Evolutionary conservation across 2,797 vertebrate species (phyloP).

Genomic region (Tragopan temminckii): DNA sequence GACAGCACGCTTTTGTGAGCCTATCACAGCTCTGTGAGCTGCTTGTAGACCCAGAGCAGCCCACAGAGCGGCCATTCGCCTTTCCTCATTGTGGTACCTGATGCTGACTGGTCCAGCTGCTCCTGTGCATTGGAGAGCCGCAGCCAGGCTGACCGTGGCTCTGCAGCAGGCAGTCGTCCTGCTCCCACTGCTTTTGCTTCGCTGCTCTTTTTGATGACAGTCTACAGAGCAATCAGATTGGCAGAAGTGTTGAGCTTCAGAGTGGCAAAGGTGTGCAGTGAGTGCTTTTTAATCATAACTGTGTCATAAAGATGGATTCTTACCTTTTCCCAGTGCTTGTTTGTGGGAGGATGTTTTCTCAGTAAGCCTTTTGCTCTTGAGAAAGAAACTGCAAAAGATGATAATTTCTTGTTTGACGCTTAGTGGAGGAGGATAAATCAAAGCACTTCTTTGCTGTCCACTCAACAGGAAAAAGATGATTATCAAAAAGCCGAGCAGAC

Average conservation of each 20-base stretch:
- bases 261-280: accelerated
- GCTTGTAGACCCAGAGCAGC: accelerated
- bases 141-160: not conserved
- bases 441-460: not conserved
- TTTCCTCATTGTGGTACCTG: accelerated
- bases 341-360: not conserved
- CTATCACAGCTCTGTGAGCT: accelerated
- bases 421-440: not conserved
- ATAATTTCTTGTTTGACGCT: not conserved
- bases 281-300: not conserved
- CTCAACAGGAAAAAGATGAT: not conserved
- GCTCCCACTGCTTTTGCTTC: accelerated
- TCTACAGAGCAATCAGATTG: accelerated
- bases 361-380: not conserved
- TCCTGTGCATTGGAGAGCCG: not conserved
- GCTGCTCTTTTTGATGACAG: not conserved
- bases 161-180: not conserved
- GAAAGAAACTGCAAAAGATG: not conserved
- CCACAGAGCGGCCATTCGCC: accelerated
- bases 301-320: accelerated
- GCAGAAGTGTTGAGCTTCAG: not conserved
- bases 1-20: not conserved
- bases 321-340: not conserved
- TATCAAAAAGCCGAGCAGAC: not conserved
- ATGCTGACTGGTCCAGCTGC: not conserved